These are phyloP conservation scores for Oncorhynchus keta DNA, from an alignment of 2,113 vertebrate species.

Conservation along the genomic window DNA sequence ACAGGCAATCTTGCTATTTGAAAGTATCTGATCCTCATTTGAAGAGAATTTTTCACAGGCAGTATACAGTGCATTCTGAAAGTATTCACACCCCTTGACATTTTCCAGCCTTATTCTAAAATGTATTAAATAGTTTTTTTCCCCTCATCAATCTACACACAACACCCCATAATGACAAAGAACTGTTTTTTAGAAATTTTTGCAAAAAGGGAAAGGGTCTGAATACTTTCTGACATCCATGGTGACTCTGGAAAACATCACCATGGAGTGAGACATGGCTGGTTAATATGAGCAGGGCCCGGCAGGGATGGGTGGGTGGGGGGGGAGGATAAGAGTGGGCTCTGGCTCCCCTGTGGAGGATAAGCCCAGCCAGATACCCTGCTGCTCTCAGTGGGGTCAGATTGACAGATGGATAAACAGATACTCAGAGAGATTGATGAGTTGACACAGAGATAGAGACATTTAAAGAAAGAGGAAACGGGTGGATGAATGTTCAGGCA, in stretches of 20 bases:
- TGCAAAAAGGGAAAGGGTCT: no score
- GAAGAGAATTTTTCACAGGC: background rate
- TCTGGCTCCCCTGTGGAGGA: constrained; percentile 11
- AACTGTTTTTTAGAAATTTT: no score
- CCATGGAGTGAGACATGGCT: constrained; percentile 15
- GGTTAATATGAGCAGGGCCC: background rate
- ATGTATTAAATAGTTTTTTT: no score
- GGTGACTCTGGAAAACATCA: background rate
- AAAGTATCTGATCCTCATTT: background rate
- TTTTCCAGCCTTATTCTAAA: no score
- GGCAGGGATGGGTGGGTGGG: no score
- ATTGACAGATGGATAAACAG: constrained; percentile 43
- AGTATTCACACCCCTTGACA: no score
- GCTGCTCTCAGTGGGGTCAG: constrained; percentile 28
- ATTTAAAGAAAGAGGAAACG: background rate
- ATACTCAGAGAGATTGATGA: constrained; percentile 49
- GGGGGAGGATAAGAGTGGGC: background rate
- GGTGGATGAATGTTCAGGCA: background rate
- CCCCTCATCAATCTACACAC: no score
- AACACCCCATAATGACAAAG: no score
- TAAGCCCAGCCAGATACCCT: constrained; percentile 24
- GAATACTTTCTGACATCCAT: no score
- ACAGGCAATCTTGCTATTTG: background rate
- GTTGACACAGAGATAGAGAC: constrained; percentile 32
- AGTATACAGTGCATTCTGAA: background rate